phyloP scores from a whole-genome alignment of 1,140 invertebrate species.

The Anastrepha ludens region DNA sequence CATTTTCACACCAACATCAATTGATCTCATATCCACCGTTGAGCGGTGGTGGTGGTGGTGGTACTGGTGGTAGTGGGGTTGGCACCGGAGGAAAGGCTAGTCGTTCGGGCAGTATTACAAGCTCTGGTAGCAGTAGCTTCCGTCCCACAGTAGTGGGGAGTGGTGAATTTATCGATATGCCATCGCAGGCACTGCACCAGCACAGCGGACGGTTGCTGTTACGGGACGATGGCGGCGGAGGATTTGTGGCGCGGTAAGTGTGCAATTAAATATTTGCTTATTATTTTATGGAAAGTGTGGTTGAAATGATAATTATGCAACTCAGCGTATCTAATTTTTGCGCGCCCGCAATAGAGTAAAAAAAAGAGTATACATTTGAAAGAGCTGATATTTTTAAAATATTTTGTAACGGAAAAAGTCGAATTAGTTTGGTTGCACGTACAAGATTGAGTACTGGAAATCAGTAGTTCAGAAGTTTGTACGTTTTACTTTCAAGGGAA shows the following conservation, averaged over 20 bases:
- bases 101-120: conserved; percentile 71
- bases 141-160: conserved; percentile 46
- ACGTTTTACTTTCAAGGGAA: too few relatives aligned
- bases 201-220: conserved; percentile 59
- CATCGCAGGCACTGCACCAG: conserved; percentile 65
- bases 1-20: conserved; percentile 71
- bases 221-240: conserved; percentile 62
- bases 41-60: conserved; percentile 54
- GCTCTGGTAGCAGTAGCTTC: conserved; percentile 60
- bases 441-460: too few relatives aligned
- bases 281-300: background rate
- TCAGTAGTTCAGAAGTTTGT: too few relatives aligned
- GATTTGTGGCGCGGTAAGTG: conserved; percentile 70
- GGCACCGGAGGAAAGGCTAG: conserved; percentile 60
- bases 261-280: conserved; percentile 10
- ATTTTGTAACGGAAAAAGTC: too few relatives aligned
- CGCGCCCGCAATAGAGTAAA: background rate
- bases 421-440: too few relatives aligned
- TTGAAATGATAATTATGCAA: conserved; percentile 27
- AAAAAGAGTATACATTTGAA: background rate
- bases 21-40: conserved; percentile 73
- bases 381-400: background rate
- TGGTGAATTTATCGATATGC: conserved; percentile 71
- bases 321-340: background rate
- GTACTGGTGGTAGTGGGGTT: conserved; percentile 57